Evolutionary conservation across 2,113 vertebrate species (phyloP).

Genomic region (Theristicus caerulescens): DNA sequence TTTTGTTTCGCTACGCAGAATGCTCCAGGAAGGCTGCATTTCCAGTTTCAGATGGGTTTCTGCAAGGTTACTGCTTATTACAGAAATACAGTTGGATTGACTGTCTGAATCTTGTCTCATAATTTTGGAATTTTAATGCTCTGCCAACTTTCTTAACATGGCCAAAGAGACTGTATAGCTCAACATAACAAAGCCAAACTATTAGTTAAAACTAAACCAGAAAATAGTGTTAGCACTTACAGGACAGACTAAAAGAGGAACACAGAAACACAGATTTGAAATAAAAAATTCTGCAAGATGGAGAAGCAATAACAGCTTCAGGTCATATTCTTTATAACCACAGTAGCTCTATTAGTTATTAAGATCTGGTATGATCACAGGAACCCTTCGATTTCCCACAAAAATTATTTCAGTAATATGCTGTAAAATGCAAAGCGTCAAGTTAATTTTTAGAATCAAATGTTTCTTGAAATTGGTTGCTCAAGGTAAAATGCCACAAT

Average conservation of each 20-base stretch:
- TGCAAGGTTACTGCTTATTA: neutral
- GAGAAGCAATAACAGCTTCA: neutral
- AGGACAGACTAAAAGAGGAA: neutral
- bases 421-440: neutral
- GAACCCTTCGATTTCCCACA: neutral
- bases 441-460: neutral
- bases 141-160: neutral
- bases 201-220: neutral
- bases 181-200: neutral
- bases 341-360: neutral
- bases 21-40: neutral
- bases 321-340: neutral
- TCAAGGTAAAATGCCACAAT: slow-evolving; percentile 10
- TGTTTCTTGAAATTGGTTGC: neutral
- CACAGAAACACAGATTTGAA: neutral
- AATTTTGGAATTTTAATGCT: slow-evolving; percentile 12
- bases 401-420: neutral
- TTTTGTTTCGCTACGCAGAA: neutral
- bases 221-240: neutral
- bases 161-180: neutral
- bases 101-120: neutral
- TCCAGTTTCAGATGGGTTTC: neutral
- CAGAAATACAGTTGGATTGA: neutral
- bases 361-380: neutral
- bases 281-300: neutral